phyloP scores from a whole-genome alignment of 2,888 invertebrate genomes.

The Diplazon laetatorius region DNA sequence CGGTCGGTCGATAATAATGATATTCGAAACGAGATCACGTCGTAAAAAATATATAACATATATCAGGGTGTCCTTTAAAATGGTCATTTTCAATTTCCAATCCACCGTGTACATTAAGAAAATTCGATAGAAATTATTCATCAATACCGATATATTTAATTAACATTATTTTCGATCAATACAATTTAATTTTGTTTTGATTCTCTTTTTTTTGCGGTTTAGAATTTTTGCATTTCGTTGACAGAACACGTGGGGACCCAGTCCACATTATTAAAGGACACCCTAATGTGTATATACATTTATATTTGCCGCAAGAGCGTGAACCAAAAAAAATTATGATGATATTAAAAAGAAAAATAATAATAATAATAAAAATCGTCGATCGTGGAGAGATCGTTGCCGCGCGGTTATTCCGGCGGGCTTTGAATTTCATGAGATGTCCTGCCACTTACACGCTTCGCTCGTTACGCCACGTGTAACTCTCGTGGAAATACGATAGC shows the following conservation, averaged over 20 bases:
- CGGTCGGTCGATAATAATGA: slow-evolving; percentile 46
- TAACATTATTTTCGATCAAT: too few species aligned
- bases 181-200: too few species aligned
- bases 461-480: slow-evolving; percentile 66
- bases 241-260: too few species aligned
- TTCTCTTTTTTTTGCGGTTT: too few species aligned
- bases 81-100: too few species aligned
- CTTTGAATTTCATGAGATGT: slow-evolving; percentile 80
- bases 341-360: too few species aligned
- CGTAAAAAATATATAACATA: slow-evolving; percentile 5
- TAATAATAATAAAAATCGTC: too few species aligned
- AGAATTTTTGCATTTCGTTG: too few species aligned
- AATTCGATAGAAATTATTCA: too few species aligned
- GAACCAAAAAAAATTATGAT: slow-evolving; percentile 47
- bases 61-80: too few species aligned
- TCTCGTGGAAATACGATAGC: slow-evolving; percentile 40
- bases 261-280: slow-evolving; percentile 55
- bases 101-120: too few species aligned
- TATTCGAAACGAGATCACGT: background rate
- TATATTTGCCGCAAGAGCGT: slow-evolving; percentile 2
- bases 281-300: background rate
- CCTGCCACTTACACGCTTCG: slow-evolving; percentile 78
- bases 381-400: slow-evolving; percentile 29
- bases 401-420: slow-evolving; percentile 14
- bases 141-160: too few species aligned